These are phyloP conservation scores for Nettapus auritus DNA, from an alignment of 2,113 vertebrate genomes.

Conservation along the genomic window DNA sequence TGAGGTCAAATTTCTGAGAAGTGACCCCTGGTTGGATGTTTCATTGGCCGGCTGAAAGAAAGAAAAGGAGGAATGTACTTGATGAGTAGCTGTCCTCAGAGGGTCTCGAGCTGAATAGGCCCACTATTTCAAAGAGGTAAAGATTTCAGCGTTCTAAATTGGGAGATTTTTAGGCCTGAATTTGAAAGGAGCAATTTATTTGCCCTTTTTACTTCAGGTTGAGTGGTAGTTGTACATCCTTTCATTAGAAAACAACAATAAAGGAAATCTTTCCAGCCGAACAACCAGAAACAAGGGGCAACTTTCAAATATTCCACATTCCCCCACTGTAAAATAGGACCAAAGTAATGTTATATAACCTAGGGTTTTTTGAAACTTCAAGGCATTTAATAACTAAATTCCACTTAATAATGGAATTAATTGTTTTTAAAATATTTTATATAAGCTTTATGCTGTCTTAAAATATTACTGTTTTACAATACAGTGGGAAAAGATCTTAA, in stretches of 20 bases:
- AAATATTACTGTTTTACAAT: not conserved
- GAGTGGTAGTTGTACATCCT: slow-evolving; percentile 53
- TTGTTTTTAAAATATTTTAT: not conserved
- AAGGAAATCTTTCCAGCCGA: slow-evolving; percentile 49
- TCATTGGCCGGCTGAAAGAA: not conserved
- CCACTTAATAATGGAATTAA: not conserved
- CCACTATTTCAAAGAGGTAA: slow-evolving; percentile 54
- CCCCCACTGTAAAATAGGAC: slow-evolving; percentile 20
- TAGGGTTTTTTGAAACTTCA: not conserved
- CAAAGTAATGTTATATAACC: slow-evolving; percentile 58
- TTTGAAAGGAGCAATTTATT: slow-evolving; percentile 62
- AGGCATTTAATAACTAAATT: not conserved
- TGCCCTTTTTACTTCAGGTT: slow-evolving; percentile 68
- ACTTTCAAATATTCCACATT: slow-evolving; percentile 53
- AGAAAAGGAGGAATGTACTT: not conserved
- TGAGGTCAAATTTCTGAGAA: not conserved
- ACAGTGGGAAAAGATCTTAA: not conserved
- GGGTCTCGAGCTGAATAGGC: slow-evolving; percentile 45
- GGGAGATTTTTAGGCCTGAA: slow-evolving; percentile 28
- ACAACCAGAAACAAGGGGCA: slow-evolving; percentile 38
- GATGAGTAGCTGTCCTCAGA: slow-evolving; percentile 36
- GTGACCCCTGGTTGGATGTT: not conserved
- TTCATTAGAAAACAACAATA: slow-evolving; percentile 55
- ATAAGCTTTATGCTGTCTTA: not conserved
- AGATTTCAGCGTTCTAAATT: slow-evolving; percentile 57